Evolutionary conservation across 2,113 vertebrate genomes (phyloP).

Genomic region (Phaethon lepturus): DNA sequence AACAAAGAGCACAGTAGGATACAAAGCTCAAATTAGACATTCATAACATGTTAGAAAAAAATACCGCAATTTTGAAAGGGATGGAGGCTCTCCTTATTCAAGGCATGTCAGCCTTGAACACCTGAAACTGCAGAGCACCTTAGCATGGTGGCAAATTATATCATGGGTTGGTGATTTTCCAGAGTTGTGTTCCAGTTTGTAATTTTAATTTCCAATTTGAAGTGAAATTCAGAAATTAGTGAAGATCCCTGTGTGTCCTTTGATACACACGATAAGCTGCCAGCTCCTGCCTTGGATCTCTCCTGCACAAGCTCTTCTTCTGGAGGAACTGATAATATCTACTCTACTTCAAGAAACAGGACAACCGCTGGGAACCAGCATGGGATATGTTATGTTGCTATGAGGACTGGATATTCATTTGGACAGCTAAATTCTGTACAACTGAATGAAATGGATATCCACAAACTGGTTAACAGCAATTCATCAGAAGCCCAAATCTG

Average conservation of each 20-base stretch:
- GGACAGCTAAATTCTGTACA: not conserved
- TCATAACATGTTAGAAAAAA: not conserved
- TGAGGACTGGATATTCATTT: not conserved
- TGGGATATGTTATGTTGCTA: not conserved
- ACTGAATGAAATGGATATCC: not conserved
- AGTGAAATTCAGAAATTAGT: not conserved
- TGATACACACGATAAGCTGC: not conserved
- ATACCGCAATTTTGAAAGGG: not conserved
- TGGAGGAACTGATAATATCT: not conserved
- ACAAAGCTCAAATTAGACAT: not conserved
- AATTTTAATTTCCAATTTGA: not conserved
- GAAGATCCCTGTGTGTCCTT: not conserved
- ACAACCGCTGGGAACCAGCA: accelerated
- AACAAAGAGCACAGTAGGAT: not conserved
- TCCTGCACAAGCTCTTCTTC: not conserved
- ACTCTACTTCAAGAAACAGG: not conserved
- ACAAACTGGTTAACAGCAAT: not conserved
- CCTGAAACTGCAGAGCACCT: not conserved
- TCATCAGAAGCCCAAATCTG: not conserved
- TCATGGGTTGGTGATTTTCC: not conserved
- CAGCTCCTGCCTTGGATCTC: not conserved
- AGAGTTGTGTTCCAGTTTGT: not conserved
- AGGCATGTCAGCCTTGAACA: not conserved
- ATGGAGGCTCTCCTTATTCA: not conserved
- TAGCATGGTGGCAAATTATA: not conserved